Evolutionary conservation across 2,113 vertebrate species (phyloP).

Genomic region (Leptocoma aspasia): DNA sequence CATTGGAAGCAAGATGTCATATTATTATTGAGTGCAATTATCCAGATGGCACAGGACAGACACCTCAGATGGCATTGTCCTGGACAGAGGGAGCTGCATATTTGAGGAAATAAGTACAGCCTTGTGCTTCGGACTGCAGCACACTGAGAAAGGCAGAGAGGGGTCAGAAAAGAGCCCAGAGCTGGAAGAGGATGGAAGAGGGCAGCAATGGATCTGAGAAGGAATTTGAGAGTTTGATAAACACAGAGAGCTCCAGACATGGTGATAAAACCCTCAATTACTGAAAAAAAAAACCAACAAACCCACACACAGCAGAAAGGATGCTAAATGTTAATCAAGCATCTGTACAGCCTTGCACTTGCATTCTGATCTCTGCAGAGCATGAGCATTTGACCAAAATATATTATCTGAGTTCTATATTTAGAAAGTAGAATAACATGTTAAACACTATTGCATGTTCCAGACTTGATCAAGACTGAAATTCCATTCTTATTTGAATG

Average conservation of each 20-base stretch:
- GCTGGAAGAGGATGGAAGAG: background rate
- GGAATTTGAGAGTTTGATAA: background rate
- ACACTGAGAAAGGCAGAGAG: background rate
- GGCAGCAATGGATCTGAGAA: background rate
- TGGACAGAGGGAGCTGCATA: background rate
- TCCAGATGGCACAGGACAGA: background rate
- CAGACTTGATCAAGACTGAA: background rate
- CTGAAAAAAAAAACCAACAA: background rate
- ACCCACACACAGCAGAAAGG: background rate
- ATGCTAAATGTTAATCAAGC: slow-evolving; percentile 5
- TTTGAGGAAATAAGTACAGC: background rate
- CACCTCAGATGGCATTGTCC: rapidly evolving
- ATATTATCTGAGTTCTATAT: background rate
- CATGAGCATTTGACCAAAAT: background rate
- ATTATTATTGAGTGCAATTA: background rate
- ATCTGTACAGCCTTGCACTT: background rate
- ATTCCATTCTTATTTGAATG: background rate
- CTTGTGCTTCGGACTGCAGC: background rate
- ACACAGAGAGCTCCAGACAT: background rate
- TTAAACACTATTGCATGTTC: background rate
- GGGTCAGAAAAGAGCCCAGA: background rate
- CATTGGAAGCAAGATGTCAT: background rate
- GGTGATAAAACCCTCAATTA: background rate
- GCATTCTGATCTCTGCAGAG: background rate
- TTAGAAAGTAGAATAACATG: background rate